Evolutionary conservation across 2,113 vertebrate species (phyloP).

Genomic region (Corythornis madagascariensis): DNA sequence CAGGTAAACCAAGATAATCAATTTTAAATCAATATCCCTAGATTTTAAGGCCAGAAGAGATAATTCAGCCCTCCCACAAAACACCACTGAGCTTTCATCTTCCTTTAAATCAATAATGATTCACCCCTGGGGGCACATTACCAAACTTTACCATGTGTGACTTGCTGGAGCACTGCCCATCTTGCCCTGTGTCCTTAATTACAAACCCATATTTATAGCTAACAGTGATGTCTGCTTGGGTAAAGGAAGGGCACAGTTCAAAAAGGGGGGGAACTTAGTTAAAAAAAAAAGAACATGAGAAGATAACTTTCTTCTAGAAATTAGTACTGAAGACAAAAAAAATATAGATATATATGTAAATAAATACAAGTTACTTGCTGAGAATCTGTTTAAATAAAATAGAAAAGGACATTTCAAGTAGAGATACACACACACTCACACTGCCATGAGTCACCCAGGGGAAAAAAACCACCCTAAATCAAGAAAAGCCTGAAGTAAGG

Average conservation of each 20-base stretch:
- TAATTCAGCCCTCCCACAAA: constrained; percentile 2
- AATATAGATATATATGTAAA: background rate
- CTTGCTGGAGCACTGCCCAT: background rate
- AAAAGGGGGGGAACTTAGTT: background rate
- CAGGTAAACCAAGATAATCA: background rate
- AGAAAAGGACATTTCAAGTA: background rate
- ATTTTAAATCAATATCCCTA: constrained; percentile 14
- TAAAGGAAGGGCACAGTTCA: background rate
- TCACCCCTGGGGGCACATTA: background rate
- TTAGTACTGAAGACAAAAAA: background rate
- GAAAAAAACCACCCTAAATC: background rate
- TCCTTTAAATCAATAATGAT: constrained; percentile 17
- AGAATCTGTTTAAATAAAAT: background rate
- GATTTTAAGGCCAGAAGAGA: constrained; percentile 13
- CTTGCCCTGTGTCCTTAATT: background rate
- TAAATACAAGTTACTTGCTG: background rate
- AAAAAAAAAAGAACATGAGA: background rate
- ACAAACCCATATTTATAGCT: background rate
- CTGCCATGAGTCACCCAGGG: background rate
- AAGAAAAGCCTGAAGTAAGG: background rate
- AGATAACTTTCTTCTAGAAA: background rate
- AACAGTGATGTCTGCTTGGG: background rate
- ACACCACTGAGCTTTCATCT: constrained; percentile 25
- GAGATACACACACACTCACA: background rate
- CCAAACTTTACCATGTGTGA: background rate